A percentile compares a stretch with the other conserved stretches of the same genome.
phyloP scores from a whole-genome alignment of 2,888 invertebrate species.

The Thereva nobilitata region DNA sequence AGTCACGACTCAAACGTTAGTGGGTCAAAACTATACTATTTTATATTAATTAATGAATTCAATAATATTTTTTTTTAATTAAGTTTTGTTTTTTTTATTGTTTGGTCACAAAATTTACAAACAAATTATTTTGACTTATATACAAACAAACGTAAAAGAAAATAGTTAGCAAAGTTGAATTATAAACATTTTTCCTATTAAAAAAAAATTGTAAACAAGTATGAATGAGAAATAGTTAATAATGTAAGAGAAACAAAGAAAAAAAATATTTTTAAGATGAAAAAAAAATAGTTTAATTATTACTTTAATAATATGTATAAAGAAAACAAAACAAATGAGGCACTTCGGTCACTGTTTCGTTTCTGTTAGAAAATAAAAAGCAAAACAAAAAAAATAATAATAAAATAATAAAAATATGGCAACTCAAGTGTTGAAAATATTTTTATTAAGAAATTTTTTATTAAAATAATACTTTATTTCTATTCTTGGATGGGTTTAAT shows the following conservation, averaged over 20 bases:
- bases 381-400: conserved; percentile 21
- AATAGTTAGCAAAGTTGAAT: too few species aligned
- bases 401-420: conserved; percentile 27
- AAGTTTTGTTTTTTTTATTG: conserved; percentile 17
- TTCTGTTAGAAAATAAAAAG: not conserved
- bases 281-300: conserved; percentile 20
- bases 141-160: too few species aligned
- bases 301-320: conserved; percentile 15
- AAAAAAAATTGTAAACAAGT: conserved; percentile 2
- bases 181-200: too few species aligned
- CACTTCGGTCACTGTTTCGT: conserved; percentile 34
- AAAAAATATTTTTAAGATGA: conserved; percentile 30
- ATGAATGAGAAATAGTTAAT: conserved; percentile 14
- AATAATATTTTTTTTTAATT: not conserved
- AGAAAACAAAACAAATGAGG: conserved; percentile 17
- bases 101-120: conserved; percentile 12
- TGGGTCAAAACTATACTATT: too few species aligned
- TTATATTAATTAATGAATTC: too few species aligned
- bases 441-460: too few species aligned
- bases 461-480: too few species aligned
- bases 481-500: too few species aligned
- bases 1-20: too few species aligned
- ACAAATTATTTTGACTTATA: not conserved
- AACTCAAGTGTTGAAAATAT: conserved; percentile 24
- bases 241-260: conserved; percentile 28